Evolutionary conservation across 30 jellyfish, hydroid and myxozoan genomes (phyloP), one percentile per base, ranked within the genome.

Genomic region (Hydractinia symbiolongicarpus): DNA sequence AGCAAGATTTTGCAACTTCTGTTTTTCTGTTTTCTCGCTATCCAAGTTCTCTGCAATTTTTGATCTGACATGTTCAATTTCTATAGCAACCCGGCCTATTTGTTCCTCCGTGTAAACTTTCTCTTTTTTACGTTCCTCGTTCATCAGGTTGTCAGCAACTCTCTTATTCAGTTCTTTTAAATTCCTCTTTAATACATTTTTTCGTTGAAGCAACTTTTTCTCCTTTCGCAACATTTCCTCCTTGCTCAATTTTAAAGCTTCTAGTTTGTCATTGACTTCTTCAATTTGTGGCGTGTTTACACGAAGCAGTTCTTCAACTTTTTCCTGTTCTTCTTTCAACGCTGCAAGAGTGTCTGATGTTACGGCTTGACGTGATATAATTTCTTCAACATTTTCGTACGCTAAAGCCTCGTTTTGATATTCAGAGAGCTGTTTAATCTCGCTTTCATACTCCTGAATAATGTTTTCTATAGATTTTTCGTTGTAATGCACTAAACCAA

Each of bases 361-460:
- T 16, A 7, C 13, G 58, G 5, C 76, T 8, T 57, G 49, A 13
- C 19, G 9, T 0, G 80, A 7, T 53, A 71, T 30, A 53, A 71
- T 71, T 50, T 50, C 67, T 19, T 8, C n/a, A 4, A 71, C 80
- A 4, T 50, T 7, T 58, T 19, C 56, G 17, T 20, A 71, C n/a
- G 80, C 80, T 50, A 19, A 15, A 53, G 60, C 17, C 5, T 71
- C 80, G 50, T 10, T n/a, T 30, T 71, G 9, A 15, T 30, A 54
- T 19, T 30, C 51, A 9, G 40, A 20, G 4, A 71, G 15, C 51
- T 61, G 53, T 60, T 40, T 61, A 6, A 79, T 79, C 84, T 79
- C 83, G 53, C 54, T 60, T 79, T 66, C 85, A n/a, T 79, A 79
- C 5, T 66, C 87, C 50, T 61, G 44, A 13, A 79, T 53, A 30